Evolutionary conservation across 2,888 invertebrate species (phyloP).

Genomic region (Agrotis segetum): DNA sequence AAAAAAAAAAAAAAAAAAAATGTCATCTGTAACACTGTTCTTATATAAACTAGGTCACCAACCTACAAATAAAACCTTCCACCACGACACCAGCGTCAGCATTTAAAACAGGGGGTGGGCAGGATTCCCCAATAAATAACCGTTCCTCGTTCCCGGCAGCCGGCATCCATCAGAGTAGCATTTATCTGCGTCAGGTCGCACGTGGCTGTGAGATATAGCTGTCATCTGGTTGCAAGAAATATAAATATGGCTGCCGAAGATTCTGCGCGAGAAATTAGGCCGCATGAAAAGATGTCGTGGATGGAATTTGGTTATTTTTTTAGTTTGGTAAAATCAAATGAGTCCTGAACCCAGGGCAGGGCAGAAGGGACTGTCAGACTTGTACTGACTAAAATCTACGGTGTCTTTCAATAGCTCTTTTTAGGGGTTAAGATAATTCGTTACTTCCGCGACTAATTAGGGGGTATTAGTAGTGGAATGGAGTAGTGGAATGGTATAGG

Average conservation of each 20-base stretch:
- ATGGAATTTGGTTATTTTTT: too few relatives aligned
- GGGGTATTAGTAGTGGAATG: too few relatives aligned
- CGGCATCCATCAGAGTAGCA: conserved; percentile 49
- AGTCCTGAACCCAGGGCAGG: too few relatives aligned
- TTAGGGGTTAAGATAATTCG: too few relatives aligned
- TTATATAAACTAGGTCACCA: not conserved
- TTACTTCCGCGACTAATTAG: too few relatives aligned
- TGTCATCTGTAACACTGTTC: not conserved
- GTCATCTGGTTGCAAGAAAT: conserved; percentile 30
- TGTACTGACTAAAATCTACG: too few relatives aligned
- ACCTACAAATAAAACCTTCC: not conserved
- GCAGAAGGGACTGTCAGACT: too few relatives aligned
- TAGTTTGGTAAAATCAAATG: too few relatives aligned
- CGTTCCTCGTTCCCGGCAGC: conserved; percentile 22
- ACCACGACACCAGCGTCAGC: not conserved
- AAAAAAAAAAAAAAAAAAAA: too few relatives aligned
- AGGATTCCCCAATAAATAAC: conserved; percentile 46
- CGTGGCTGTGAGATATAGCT: conserved; percentile 43
- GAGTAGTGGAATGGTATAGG: too few relatives aligned
- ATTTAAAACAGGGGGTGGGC: conserved; percentile 25
- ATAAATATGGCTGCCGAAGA: conserved; percentile 30
- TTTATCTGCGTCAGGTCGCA: conserved; percentile 46
- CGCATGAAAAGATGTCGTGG: too few relatives aligned
- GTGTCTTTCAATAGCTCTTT: too few relatives aligned
- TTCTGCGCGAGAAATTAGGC: not conserved